Evolutionary conservation across 2,113 vertebrate genomes (phyloP).

Genomic region (Poeciliopsis occidentalis): DNA sequence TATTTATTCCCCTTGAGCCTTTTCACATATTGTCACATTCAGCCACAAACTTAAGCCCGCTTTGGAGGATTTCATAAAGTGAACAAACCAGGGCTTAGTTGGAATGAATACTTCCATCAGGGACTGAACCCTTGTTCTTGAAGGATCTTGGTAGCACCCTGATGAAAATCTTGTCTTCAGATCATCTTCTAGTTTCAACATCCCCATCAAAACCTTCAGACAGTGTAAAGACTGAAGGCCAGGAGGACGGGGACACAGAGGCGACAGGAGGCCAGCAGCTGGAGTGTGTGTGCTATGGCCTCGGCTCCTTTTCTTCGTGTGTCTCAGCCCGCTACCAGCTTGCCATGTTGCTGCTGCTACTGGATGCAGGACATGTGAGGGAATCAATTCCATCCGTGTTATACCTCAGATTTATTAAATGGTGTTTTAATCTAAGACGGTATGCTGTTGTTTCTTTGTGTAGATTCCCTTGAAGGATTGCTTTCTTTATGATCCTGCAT

Average conservation of each 20-base stretch:
- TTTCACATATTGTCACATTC: not conserved
- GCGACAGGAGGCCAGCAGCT: conserved; percentile 15
- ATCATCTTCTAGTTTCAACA: conserved; percentile 44
- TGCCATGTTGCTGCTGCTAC: conserved; percentile 87
- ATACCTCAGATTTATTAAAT: not conserved
- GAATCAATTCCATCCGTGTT: not conserved
- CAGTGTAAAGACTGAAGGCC: not conserved
- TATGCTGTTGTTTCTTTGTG: not conserved
- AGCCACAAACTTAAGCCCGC: not conserved
- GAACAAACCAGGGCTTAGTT: too few species aligned
- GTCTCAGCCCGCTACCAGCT: conserved; percentile 85
- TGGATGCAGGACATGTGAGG: conserved; percentile 85
- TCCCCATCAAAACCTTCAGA: not conserved
- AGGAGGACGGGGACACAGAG: not conserved
- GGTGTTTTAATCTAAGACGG: not conserved
- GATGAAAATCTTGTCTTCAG: conserved; percentile 36
- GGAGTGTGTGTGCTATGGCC: conserved; percentile 88
- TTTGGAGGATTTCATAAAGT: not conserved
- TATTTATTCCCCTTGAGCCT: not conserved
- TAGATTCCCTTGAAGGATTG: conserved; percentile 69
- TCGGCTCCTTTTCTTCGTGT: conserved; percentile 87
- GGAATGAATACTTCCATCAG: not conserved
- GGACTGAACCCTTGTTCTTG: not conserved
- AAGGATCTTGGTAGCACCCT: not conserved
- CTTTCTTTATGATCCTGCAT: conserved; percentile 87